Evolutionary conservation across 1,140 invertebrate species (phyloP), one percentile per base, ranked within the genome.

Genomic region (Pseudoatta argentina): DNA sequence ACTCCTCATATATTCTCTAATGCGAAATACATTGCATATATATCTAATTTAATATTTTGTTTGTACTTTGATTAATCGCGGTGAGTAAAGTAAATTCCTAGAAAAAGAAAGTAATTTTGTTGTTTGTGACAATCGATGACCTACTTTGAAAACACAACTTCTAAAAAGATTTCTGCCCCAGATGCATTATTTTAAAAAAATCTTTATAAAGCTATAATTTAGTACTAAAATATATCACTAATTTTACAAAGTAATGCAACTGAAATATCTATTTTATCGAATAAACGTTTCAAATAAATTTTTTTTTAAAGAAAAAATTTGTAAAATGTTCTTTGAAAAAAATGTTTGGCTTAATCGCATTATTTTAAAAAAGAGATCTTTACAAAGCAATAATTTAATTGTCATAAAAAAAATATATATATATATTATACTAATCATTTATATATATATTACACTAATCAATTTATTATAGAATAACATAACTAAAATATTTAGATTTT

Each of bases 71-170:
- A 34, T 3, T 39, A 39, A 34, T 75, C 12, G 44, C 24, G 39
- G 24, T 18, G 14, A 51, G 3, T 18, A 10, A 21, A 24, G 6
- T 83, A 75, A 75, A 48, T 51, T n/a, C 53, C 18, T 24, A 12
- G 39, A 44, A n/a, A 48, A 73, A 61, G 79, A 72, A 82, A 55
- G 39, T 53, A 64, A 64, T 34, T 85, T 55, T 6, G 27, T 14
- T 75, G 21, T 57, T 66, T 30, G 3, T 48, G 34, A 10, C 69
- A 75, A 76, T 76, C 64, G 10, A 88, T 59, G 69, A 16, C 24
- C 55, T 55, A 27, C 24, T 82, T 82, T 10, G 24, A 55, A 51
- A 18, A 59, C 2, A 4, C 24, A 24, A 30, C 18, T 39, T 24
- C 4, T 7, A 18, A 59, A 61, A 21, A 30, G 27, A 34, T 34